Percentiles rank a stretch among this genome's conserved stretches.
Evolutionary conservation across 1,140 invertebrate species (phyloP).

Genomic region (Drosophila sp.): DNA sequence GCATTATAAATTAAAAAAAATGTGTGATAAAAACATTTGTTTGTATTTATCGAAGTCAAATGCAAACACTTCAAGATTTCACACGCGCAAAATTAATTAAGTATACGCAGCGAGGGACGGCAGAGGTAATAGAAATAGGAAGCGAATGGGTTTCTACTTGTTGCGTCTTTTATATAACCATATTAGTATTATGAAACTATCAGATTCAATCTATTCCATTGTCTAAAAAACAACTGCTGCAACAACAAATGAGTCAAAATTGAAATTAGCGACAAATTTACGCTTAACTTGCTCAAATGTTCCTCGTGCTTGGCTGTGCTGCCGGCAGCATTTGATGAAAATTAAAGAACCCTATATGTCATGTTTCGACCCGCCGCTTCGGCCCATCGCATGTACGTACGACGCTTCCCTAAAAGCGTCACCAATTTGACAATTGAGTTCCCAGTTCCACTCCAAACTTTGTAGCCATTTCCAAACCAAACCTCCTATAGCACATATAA

Average conservation of each 20-base stretch:
- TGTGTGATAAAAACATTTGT: slow-evolving; percentile 32
- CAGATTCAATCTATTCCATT: slow-evolving; percentile 31
- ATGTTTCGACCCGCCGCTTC: neutral
- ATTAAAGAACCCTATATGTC: slow-evolving; percentile 34
- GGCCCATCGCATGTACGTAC: neutral
- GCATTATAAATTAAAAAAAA: slow-evolving; percentile 11
- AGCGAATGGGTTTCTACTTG: slow-evolving; percentile 8
- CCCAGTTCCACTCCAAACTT: slow-evolving; percentile 14
- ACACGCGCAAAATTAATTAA: slow-evolving; percentile 39
- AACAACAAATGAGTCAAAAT: slow-evolving; percentile 49
- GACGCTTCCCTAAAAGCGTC: slow-evolving; percentile 2
- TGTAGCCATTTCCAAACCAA: slow-evolving; percentile 34
- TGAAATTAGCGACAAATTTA: slow-evolving; percentile 71
- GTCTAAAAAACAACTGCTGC: slow-evolving; percentile 23
- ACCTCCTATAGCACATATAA: slow-evolving; percentile 25
- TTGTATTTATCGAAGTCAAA: slow-evolving; percentile 27
- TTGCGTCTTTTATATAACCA: slow-evolving; percentile 3
- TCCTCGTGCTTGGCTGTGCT: slow-evolving; percentile 38
- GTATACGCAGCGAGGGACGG: slow-evolving; percentile 44
- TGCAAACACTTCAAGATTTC: slow-evolving; percentile 42
- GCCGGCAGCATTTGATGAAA: slow-evolving; percentile 46
- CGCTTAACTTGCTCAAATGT: slow-evolving; percentile 70
- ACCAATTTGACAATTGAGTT: slow-evolving; percentile 26
- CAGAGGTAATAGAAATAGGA: slow-evolving; percentile 16
- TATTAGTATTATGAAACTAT: slow-evolving; percentile 21